phyloP scores from a whole-genome alignment of 2,888 invertebrate genomes.

The Nephrotoma appendiculata region DNA sequence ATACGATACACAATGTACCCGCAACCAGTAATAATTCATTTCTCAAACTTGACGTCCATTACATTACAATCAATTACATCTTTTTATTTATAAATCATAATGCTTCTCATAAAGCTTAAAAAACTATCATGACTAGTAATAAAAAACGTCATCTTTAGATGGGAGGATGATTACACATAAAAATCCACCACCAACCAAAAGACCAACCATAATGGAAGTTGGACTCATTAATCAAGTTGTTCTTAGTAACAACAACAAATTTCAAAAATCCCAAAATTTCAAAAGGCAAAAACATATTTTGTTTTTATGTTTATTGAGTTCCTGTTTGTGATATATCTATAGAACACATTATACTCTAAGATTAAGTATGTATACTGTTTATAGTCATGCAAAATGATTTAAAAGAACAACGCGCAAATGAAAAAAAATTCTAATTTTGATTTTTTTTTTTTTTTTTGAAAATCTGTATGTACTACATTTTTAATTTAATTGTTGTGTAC shows the following conservation, averaged over 20 bases:
- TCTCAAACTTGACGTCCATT: neutral
- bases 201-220: neutral
- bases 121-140: neutral
- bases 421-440: neutral
- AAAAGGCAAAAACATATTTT: neutral
- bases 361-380: neutral
- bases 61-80: neutral
- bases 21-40: neutral
- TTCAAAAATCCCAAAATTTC: neutral
- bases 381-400: neutral
- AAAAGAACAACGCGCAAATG: neutral
- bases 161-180: neutral
- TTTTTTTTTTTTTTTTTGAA: too few species aligned
- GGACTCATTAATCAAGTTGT: neutral
- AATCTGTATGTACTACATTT: too few species aligned
- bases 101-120: neutral
- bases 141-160: neutral
- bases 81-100: neutral
- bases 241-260: neutral
- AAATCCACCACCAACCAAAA: neutral
- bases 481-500: too few species aligned
- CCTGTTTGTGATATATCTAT: neutral
- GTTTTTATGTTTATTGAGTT: neutral
- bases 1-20: neutral
- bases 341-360: neutral